Percentiles rank a stretch among this genome's conserved stretches.
Evolutionary conservation across 1,140 invertebrate species (phyloP).

Genomic region (Lasaia peninsularis): DNA sequence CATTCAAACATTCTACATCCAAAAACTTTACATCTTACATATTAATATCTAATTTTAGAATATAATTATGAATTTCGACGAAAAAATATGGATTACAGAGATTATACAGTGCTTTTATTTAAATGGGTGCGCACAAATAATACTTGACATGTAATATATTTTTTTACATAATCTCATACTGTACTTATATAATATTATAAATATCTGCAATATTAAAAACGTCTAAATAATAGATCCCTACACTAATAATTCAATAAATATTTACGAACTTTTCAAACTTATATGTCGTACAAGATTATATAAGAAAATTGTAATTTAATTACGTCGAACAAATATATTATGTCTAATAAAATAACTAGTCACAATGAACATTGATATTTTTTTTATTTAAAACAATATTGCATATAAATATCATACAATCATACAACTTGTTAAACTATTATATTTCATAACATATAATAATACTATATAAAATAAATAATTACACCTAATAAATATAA

Average conservation of each 20-base stretch:
- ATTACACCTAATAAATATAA: not conserved
- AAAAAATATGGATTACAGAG: constrained; percentile 36
- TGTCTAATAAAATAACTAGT: not conserved
- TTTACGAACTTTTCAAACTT: not conserved
- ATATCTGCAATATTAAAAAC: not conserved
- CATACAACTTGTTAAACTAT: no score
- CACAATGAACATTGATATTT: not conserved
- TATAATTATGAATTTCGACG: constrained; percentile 37
- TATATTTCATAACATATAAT: not conserved
- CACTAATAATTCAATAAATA: constrained; percentile 7
- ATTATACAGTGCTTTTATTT: constrained; percentile 35
- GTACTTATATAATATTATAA: constrained; percentile 3
- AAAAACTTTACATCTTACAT: constrained; percentile 15
- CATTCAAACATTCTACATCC: constrained; percentile 33
- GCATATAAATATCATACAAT: not conserved
- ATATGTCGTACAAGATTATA: not conserved
- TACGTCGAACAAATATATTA: not conserved
- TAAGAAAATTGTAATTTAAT: not conserved
- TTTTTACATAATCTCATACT: not conserved
- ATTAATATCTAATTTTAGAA: constrained; percentile 24
- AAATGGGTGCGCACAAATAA: constrained; percentile 30
- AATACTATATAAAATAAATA: not conserved
- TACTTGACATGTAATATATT: not conserved
- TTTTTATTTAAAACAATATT: not conserved
- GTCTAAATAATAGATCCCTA: constrained; percentile 19